Conservation (phyloP, 2,888 invertebrate genomes). For the Alviniconcha strummeri region DNA sequence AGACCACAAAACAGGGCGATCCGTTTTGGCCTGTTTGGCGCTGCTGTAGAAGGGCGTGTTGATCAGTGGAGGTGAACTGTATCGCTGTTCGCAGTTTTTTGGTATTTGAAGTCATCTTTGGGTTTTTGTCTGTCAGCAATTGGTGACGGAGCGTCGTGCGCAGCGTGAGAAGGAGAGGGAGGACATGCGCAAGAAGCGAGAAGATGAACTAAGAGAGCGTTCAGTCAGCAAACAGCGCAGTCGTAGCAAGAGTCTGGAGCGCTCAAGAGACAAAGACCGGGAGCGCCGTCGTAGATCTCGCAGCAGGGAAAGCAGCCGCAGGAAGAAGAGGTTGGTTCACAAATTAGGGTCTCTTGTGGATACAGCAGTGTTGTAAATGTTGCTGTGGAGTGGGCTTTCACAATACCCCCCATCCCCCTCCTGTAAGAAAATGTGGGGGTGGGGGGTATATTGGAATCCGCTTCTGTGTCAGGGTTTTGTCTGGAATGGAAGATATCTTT, state of each 20-base stretch:
- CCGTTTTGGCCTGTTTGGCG: too few species aligned
- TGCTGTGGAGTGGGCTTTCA: neutral
- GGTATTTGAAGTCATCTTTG: too few species aligned
- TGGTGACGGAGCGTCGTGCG: slow-evolving; percentile 66
- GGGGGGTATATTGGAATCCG: too few species aligned
- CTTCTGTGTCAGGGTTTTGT: too few species aligned
- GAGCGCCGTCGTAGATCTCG: slow-evolving; percentile 50
- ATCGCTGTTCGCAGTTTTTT: too few species aligned
- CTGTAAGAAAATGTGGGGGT: neutral
- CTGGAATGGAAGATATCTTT: too few species aligned
- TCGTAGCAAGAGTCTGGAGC: slow-evolving; percentile 45
- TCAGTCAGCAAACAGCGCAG: slow-evolving; percentile 47
- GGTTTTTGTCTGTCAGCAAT: slow-evolving; percentile 51
- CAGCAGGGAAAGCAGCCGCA: slow-evolving; percentile 45
- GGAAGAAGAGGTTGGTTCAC: slow-evolving; percentile 37
- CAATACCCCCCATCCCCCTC: neutral
- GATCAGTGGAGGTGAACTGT: too few species aligned
- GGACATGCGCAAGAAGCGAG: slow-evolving; percentile 70
- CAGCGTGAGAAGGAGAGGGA: slow-evolving; percentile 71
- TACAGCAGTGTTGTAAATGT: too few species aligned
- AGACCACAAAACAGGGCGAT: too few species aligned
- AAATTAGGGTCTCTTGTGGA: neutral
- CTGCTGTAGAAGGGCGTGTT: too few species aligned
- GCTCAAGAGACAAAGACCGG: slow-evolving; percentile 40
- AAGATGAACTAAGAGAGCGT: slow-evolving; percentile 63